Evolutionary conservation across 2,113 vertebrate species (phyloP), one percentile per base, ranked within the genome.

Genomic region (Triplophysa dalaica): DNA sequence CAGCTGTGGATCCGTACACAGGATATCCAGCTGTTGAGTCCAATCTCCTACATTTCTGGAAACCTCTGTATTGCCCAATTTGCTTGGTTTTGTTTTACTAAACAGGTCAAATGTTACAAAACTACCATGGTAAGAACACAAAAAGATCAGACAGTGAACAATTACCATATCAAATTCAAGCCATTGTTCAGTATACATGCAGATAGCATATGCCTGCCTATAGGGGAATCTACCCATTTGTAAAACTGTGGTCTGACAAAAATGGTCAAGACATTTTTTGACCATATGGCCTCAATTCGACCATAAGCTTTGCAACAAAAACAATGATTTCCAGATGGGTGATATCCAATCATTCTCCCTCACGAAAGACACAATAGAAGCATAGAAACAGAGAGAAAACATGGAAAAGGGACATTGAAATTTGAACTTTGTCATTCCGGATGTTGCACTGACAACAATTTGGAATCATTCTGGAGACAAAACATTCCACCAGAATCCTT

Each of bases 291-390:
- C 33, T 38, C 33, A 7, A 38, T 38, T 38, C 7, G 5, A 38
- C 33, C 3, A 38, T 7, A 38, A 38, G 4, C 60, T 64, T 70
- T 21, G 65, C 4, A 84, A 50, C 84, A 77, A 52, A 19, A 82
- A 67, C 77, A 83, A 84, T 85, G 67, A 80, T 54, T 70, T 85
- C 84, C 83, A 89, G 78, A 87, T 85, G 81, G 63, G 7, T 54
- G 60, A 29, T 77, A 84, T 82, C 70, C 69, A 67, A 65, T 78
- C 41, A 81, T 66, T 66, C 50, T n/a, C 8, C 19, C n/a, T 16
- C 24, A 50, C 33, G 43, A 24, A 52, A 70, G 43, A 21, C 26
- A 16, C 24, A 19, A n/a, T 12, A 16, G 33, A 29, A 60, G 26
- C 12, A 77, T 8, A 52, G 9, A 75, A 52, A 16, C 2, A 29